Base-by-base conservation (phyloP, 2,113 vertebrate species). In the Anthoscopus minutus region DNA sequence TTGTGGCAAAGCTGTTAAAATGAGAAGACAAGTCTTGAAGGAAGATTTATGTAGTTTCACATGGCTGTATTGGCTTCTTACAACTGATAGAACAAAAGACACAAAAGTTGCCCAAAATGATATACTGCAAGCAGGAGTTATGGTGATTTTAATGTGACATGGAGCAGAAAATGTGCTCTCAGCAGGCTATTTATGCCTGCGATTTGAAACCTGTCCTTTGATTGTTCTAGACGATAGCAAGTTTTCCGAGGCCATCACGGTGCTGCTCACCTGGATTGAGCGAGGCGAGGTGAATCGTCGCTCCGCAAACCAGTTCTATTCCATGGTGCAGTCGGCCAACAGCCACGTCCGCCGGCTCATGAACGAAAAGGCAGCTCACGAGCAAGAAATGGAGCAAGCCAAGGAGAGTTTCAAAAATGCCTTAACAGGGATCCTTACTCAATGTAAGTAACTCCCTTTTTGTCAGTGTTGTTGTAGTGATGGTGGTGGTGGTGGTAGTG, bases 241-340 rank as follows among this genome's bases (percentile, higher is more conserved):
- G 87, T 99, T 99, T 96, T 97, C 98, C 3, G 98, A 99, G 74
- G 99, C 98, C 74, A 98, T 98, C 67, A 97, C 98, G 1, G 98
- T 98, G 88, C 97, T 99, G 57, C 97, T 99, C 19, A 98, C 98
- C 50, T 99, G 98, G 98, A 98, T 99, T 16, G 98, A 99, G 67
- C 97, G 98, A 33, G 98, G 98, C 2, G 98, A 99, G 92, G 98
- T 99, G 91, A 99, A 98, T 42, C 98, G 98, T 16, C 98, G 98
- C 69, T 98, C 98, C 0, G 98, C 98, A 33, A 99, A 99, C 95
- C 98, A 99, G 53, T 99, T 99, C 94, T 99, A 99, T n/a, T 98
- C 98, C 10, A 99, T 99, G 98, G 98, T 99, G 53, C 98, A 99
- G 96, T 98, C 98, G 0, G 98, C 98, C 87, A 99, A 99, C 91